A percentile compares a stretch with the other conserved stretches of the same genome.
These are phyloP conservation scores for Alligator sinensis DNA, from an alignment of 2,113 vertebrate genomes.

Conservation along the genomic window DNA sequence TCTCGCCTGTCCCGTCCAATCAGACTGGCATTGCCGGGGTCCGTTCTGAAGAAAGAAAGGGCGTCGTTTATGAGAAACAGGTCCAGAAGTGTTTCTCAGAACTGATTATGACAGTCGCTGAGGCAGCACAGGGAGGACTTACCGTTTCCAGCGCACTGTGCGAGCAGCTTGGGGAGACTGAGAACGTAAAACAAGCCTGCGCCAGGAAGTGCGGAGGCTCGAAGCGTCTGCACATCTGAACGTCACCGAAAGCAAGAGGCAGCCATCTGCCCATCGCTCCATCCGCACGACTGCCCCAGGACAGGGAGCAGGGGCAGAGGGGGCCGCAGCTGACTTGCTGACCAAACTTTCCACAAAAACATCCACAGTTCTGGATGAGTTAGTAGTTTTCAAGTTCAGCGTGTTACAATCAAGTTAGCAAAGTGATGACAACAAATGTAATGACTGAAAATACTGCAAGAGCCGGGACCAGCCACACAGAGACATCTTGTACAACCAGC, in stretches of 20 bases:
- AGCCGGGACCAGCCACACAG: background rate
- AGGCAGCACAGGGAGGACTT: background rate
- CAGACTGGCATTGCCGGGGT: background rate
- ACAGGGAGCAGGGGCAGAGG: rapidly evolving
- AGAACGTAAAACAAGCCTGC: background rate
- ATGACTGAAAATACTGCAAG: rapidly evolving
- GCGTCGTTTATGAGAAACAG: background rate
- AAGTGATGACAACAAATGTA: rapidly evolving
- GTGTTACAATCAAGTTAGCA: rapidly evolving
- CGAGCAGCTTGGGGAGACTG: background rate
- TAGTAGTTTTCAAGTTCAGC: background rate
- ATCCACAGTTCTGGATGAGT: no score
- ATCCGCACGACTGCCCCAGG: background rate
- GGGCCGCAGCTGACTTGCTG: rapidly evolving
- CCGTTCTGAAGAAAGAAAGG: background rate
- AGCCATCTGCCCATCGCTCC: background rate
- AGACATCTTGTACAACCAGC: rapidly evolving
- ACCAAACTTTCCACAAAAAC: background rate
- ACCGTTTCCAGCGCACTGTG: conserved; percentile 11
- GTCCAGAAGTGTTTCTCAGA: conserved; percentile 18
- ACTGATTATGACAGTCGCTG: rapidly evolving
- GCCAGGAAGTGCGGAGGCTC: conserved; percentile 62
- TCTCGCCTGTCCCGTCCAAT: background rate
- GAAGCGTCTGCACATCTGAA: background rate
- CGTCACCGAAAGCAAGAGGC: background rate